These are phyloP conservation scores for Malthinus seriepunctatus DNA, from an alignment of 2,888 invertebrate genomes.

Conservation along the genomic window DNA sequence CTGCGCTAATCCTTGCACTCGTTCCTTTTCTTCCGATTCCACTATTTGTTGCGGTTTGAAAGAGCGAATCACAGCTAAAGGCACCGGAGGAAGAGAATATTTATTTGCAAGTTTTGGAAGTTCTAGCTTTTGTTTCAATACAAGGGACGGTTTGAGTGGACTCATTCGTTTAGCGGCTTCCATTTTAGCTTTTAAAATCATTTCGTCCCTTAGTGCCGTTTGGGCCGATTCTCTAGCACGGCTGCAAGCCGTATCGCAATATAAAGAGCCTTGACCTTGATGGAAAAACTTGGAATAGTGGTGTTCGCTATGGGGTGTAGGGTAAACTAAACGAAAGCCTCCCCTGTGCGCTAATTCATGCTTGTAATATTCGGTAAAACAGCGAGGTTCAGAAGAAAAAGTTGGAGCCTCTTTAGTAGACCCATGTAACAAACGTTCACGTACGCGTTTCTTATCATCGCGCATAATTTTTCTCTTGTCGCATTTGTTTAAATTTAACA, in stretches of 20 bases:
- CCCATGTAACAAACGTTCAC: conserved; percentile 70
- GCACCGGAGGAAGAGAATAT: conserved; percentile 20
- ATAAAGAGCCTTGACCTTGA: conserved; percentile 74
- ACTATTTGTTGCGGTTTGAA: conserved; percentile 70
- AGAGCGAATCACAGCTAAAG: conserved; percentile 50
- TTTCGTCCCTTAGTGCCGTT: conserved; percentile 69
- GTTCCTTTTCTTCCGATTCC: conserved; percentile 73
- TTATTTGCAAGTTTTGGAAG: conserved; percentile 15
- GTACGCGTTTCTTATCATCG: conserved; percentile 74
- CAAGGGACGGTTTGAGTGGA: conserved; percentile 33
- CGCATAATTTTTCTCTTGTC: conserved; percentile 73
- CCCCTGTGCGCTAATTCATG: conserved; percentile 62
- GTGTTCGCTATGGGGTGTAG: conserved; percentile 61
- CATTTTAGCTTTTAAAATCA: conserved; percentile 62
- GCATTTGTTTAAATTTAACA: conserved; percentile 76
- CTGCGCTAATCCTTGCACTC: conserved; percentile 66
- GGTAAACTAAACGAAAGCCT: conserved; percentile 74
- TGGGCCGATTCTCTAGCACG: conserved; percentile 78
- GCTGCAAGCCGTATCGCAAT: conserved; percentile 76
- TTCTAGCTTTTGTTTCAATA: conserved; percentile 28
- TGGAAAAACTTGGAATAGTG: conserved; percentile 71
- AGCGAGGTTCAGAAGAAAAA: conserved; percentile 34
- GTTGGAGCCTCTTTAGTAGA: conserved; percentile 46
- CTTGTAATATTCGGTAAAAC: conserved; percentile 50
- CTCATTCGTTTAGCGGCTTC: conserved; percentile 61